Evolutionary conservation across 2,888 invertebrate genomes (phyloP).

Genomic region (Philereme transversata): DNA sequence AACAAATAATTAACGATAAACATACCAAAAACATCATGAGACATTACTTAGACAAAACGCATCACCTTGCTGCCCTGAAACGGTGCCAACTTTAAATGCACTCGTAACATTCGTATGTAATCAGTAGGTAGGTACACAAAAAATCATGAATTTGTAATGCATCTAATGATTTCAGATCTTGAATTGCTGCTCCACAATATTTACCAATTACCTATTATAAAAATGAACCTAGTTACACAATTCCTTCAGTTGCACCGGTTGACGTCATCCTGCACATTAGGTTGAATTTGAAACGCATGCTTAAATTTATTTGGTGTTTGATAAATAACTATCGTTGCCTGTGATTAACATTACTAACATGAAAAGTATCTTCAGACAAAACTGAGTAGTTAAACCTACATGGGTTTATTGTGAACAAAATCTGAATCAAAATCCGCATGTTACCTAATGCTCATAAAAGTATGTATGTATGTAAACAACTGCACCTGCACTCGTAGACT

Average conservation of each 20-base stretch:
- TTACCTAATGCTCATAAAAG: slow-evolving; percentile 19
- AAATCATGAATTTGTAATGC: not conserved
- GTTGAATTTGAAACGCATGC: slow-evolving; percentile 29
- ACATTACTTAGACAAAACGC: not conserved
- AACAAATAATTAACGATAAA: not conserved
- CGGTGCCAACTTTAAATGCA: not conserved
- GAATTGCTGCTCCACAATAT: not conserved
- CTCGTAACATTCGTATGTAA: not conserved
- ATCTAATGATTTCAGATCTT: not conserved
- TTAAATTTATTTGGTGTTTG: slow-evolving; percentile 1
- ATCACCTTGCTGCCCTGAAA: not conserved
- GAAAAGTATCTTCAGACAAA: slow-evolving; percentile 1
- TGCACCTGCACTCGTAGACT: slow-evolving; percentile 73
- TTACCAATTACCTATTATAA: not conserved
- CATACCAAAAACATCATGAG: not conserved
- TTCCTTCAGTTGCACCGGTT: slow-evolving; percentile 16
- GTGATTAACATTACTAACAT: slow-evolving; percentile 1
- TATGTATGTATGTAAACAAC: slow-evolving; percentile 33
- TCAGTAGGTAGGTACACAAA: not conserved
- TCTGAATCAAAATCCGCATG: not conserved
- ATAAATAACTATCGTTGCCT: not conserved
- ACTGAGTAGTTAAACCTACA: not conserved
- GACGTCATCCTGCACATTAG: slow-evolving; percentile 34
- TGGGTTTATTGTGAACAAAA: not conserved
- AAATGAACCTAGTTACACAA: not conserved